Base-by-base conservation (phyloP, 2,888 invertebrate species). In the Meandrusa payeni region DNA sequence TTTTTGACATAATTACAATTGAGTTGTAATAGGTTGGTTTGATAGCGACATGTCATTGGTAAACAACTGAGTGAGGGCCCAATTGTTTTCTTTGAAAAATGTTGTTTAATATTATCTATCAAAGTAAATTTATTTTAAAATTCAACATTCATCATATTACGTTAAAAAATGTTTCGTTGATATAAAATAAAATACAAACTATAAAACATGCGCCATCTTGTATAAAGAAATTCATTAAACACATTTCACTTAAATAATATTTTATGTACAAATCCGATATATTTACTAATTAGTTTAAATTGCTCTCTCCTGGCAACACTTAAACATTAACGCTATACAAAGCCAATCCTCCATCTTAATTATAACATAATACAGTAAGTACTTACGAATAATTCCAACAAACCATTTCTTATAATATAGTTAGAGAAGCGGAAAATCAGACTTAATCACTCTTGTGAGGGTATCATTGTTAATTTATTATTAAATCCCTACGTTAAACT, bases 381-480 rank as follows among this genome's bases (percentile, higher is more conserved):
- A 43, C 43, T 5, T 38, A 42, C n/a, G 11, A n/a, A 17, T 41
- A 10, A 7, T 9, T 22, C 9, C 11, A 23, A 24, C 34, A 22
- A 22, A 42, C 27, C 22, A 37, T 17, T 29, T 22, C n/a, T 15
- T 15, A 15, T 15, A 9, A 24, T 10, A 11, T 9, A 22, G 19
- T 20, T 31, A 27, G 13, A 27, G 37, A 43, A 38, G 43, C 37
- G 26, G 31, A 43, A 43, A 32, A 38, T 43, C 43, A 43, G 43
- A 43, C 43, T 43, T 43, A 15, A 28, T 29, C 19, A 23, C 29
- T 17, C 29, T 29, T 10, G 2, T 5, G 1, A 4, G 26, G 26
- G 33, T 9, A 33, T 13, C 20, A 33, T 41, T 41, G 41, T 27
- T 19, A 29, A n/a, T 37, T 36, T 19, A 12, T 11, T 24, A 20